Base-by-base conservation (phyloP, 2,888 invertebrate genomes). In the Pocota personata region DNA sequence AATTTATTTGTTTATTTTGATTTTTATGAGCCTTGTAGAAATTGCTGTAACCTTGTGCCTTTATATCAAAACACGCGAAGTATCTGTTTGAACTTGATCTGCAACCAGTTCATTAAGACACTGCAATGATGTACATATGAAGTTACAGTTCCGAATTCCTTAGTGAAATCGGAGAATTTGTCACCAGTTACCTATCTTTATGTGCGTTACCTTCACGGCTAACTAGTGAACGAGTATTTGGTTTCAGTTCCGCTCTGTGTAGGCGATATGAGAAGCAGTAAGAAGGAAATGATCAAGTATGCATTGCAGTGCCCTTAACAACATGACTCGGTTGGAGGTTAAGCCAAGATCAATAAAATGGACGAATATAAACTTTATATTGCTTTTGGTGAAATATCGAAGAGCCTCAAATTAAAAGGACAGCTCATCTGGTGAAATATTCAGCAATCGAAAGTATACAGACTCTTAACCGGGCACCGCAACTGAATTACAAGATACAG, bases 1-100 rank as follows among this genome's bases (percentile, higher is more conserved):
- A 12, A 76, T 76, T 76, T 66, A 76, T 75, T 64, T 24, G 27
- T 21, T 30, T 12, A 12, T 30, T n/a, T n/a, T 30, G 16, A 27
- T 12, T 43, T 46, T 43, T 14, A 46, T 27, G 21, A 10, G 19
- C 14, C 40, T 40, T 40, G 40, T 40, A 6, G 21, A 21, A 10
- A 48, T 48, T 7, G 10, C 10, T 10, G 21, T 10, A 8, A 7
- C 52, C 52, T 52, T 52, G 52, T 14, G 27, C 52, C 6, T n/a
- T 27, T 27, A 14, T 14, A 0, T 48, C 3, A 3, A 10, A 24
- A 21, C 1, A 1, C 8, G 10, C 19, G 8, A 12, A 24, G 24
- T 12, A 27, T 52, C 52, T 27, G 21, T 27, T 52, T 27, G 52
- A 27, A 52, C 27, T 27, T 52, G 52, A 46, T 5, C 19, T 19